Base-by-base conservation (phyloP, 2,888 invertebrate genomes). In the Leptinotarsa rubiginosa region DNA sequence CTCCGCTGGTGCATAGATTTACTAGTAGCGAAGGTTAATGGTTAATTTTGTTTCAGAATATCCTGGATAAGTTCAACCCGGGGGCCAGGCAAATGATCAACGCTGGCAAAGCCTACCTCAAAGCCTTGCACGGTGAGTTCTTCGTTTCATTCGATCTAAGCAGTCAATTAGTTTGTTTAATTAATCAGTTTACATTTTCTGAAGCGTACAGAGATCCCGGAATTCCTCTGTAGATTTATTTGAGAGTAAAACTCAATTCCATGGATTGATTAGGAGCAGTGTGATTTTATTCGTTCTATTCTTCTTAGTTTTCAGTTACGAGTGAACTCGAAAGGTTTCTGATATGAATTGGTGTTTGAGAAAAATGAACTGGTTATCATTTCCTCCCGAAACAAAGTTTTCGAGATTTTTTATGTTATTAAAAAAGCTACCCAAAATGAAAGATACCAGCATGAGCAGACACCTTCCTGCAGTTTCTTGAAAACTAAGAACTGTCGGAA, bases 41-140 rank as follows among this genome's bases (percentile, higher is more conserved):
- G 41, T 5, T 62, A 31, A 62, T 62, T 62, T 62, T 62, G 88
- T 94, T 95, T 81, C 93, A 96, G 97, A 97, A 97, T 88, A 96
- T 97, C 89, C 91, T 97, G 91, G 97, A 97, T 88, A 97, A 97
- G 90, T 97, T 97, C 90, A 97, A 97, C 90, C 97, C 97, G 74
- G 96, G 96, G 80, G 96, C 97, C 64, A 92, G 96, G 85, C 97
- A 97, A 89, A 92, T 97, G 91, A 96, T 97, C 89, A 94, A 95
- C 83, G 95, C 97, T 82, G 97, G 97, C 76, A 97, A 97, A 89
- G 95, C 97, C 75, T 97, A 97, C 88, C 91, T 97, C 84, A 97
- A 97, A 89, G 96, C 97, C 83, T 92, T 97, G 86, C 96, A 97
- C 89, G 96, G 97, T 97, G 90, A 94, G 94, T 80, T 81, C 49